Evolutionary conservation across 2,888 invertebrate species (phyloP).

Genomic region (Brachyptera putata): DNA sequence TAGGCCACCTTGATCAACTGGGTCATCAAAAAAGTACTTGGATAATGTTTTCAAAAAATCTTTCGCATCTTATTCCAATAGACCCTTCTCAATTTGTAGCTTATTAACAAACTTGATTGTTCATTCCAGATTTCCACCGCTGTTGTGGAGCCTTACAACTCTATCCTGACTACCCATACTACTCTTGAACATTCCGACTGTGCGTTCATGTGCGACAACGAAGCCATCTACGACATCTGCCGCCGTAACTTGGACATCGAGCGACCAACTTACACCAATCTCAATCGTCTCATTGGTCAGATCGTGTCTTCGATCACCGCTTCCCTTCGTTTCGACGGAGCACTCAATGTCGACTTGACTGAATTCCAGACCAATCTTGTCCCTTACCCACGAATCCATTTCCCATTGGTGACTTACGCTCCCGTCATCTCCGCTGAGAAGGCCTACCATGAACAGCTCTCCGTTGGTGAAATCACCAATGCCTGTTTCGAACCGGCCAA

Average conservation of each 20-base stretch:
- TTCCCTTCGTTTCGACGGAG: constrained; percentile 57
- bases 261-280: constrained; percentile 57
- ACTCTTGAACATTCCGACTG: constrained; percentile 60
- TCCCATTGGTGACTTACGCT: constrained; percentile 53
- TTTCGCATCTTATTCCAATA: too few species aligned
- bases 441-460: constrained; percentile 89
- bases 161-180: constrained; percentile 57
- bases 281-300: constrained; percentile 59
- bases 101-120: neutral
- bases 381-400: constrained; percentile 62
- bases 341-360: constrained; percentile 58
- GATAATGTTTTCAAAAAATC: too few species aligned
- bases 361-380: constrained; percentile 59
- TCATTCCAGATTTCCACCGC: constrained; percentile 51
- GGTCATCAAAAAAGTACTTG: too few species aligned
- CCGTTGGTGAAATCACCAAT: constrained; percentile 90
- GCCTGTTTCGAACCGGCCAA: constrained; percentile 95
- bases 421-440: constrained; percentile 74
- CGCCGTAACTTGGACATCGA: constrained; percentile 55
- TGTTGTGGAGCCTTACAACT: constrained; percentile 56
- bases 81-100: too few species aligned
- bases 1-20: too few species aligned
- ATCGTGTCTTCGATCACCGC: constrained; percentile 57
- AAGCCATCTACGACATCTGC: constrained; percentile 55
- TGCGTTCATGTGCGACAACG: constrained; percentile 56